Percentiles rank a stretch among this genome's conserved stretches.
Conservation (phyloP, 2,797 vertebrate genomes). For the Syndactyla subalaris region DNA sequence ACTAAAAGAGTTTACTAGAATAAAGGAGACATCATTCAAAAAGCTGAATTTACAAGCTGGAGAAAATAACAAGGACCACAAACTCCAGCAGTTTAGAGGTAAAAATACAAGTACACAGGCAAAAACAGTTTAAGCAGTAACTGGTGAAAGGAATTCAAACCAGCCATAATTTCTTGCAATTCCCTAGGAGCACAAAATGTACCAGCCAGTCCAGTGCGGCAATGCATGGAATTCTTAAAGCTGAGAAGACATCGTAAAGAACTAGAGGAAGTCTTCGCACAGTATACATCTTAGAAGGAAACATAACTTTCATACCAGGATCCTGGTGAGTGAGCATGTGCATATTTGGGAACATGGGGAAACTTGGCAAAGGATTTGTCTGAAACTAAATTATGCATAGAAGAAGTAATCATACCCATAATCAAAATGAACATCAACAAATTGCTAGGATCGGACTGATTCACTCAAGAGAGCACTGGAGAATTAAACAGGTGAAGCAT, state of each 20-base stretch:
- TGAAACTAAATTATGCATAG: not conserved
- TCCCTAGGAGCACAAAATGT: not conserved
- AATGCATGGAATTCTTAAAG: not conserved
- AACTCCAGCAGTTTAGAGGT: not conserved
- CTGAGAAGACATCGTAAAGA: not conserved
- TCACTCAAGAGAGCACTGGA: not conserved
- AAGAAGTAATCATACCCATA: not conserved
- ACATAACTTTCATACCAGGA: not conserved
- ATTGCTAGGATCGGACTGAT: not conserved
- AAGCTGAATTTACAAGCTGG: not conserved
- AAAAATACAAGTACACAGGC: not conserved
- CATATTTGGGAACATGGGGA: not conserved
- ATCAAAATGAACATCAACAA: not conserved
- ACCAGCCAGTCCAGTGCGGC: not conserved
- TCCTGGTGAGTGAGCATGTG: not conserved
- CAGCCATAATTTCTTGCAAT: not conserved
- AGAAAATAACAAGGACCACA: not conserved
- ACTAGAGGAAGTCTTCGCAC: not conserved
- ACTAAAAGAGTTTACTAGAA: not conserved
- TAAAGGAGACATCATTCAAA: not conserved
- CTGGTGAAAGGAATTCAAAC: not conserved
- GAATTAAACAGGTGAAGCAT: not conserved
- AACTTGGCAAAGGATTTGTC: not conserved
- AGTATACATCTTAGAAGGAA: not conserved
- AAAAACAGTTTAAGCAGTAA: not conserved